Evolutionary conservation across 2,113 vertebrate species (phyloP), one percentile per base, ranked within the genome.

Genomic region (Vulpes ferrilata): DNA sequence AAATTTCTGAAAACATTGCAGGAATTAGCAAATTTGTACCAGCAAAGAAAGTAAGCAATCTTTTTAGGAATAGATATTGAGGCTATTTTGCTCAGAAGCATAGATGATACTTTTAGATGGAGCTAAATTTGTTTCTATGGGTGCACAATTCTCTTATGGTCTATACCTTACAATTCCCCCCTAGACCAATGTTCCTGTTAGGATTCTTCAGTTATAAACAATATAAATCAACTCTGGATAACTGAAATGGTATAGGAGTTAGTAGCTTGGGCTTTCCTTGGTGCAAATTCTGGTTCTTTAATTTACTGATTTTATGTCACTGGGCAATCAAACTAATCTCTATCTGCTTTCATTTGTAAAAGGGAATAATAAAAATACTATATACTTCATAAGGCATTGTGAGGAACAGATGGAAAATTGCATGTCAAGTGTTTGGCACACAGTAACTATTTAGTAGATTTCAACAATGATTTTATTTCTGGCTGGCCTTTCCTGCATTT

Each of bases 391-490:
- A 92, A 88, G 51, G 38, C 32, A 35, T 91, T 81, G 16, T 35
- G 51, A 90, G 19, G 38, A 67, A 79, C 64, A 79, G 69, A 23
- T 57, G 15, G 83, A n/a, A 55, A 82, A 48, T 55, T 59, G 3
- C 20, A 67, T 27, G 59, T 96, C 38, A 67, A 88, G 22, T 48
- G 30, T 67, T 74, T 22, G 27, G 30, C 60, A 60, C 35, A 16
- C 53, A 15, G 5, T 38, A 86, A 73, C 3, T 1, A 5, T 76
- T 30, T 10, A 67, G 32, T 93, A 69, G 64, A 62, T 90, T 76
- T 90, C 48, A 86, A 64, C 51, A 76, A 64, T 65, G 51, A 64
- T 35, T 95, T 96, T 89, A 74, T 96, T 90, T 82, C 73, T 76
- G 59, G 10, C 16, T 96, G 84, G 22, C 2, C 67, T 94, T 84